Conservation (phyloP, 1,140 invertebrate species). For the Spodoptera litura region DNA sequence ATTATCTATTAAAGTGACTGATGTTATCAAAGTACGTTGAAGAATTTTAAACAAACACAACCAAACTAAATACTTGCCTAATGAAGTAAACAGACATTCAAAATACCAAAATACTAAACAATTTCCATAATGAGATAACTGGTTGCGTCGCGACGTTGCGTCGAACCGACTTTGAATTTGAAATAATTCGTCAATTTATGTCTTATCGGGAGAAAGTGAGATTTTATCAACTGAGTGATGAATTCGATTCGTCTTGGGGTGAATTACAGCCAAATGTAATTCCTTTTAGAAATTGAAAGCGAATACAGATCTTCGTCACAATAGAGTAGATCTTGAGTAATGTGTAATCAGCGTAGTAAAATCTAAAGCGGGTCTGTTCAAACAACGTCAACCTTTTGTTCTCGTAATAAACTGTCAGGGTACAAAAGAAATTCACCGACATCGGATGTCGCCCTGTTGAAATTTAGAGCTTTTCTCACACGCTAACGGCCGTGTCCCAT, state of each 20-base stretch:
- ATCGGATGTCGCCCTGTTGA: constrained; percentile 63
- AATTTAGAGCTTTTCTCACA: constrained; percentile 62
- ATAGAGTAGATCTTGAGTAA: constrained; percentile 67
- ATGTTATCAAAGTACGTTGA: background rate
- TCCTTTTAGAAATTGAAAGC: constrained; percentile 61
- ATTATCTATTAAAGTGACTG: background rate
- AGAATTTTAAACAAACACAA: constrained; percentile 10
- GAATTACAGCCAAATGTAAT: constrained; percentile 65
- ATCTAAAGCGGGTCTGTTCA: constrained; percentile 68
- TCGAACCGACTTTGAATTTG: constrained; percentile 6
- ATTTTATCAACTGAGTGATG: constrained; percentile 53
- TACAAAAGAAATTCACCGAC: constrained; percentile 73
- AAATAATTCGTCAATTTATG: constrained; percentile 41
- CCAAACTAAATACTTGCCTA: background rate
- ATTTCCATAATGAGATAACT: constrained; percentile 28
- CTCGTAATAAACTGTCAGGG: constrained; percentile 72
- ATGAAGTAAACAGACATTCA: background rate
- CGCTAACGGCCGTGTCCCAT: constrained; percentile 57
- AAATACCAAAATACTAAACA: constrained; percentile 30
- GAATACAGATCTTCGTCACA: constrained; percentile 65
- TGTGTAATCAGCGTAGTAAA: constrained; percentile 67
- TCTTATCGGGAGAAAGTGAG: constrained; percentile 24
- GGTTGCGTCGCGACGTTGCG: background rate
- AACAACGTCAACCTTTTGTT: constrained; percentile 72
- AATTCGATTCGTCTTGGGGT: constrained; percentile 54